A percentile compares a stretch with the other conserved stretches of the same genome.
phyloP scores from a whole-genome alignment of 2,797 vertebrate species.

The Sebastes itinus region DNA sequence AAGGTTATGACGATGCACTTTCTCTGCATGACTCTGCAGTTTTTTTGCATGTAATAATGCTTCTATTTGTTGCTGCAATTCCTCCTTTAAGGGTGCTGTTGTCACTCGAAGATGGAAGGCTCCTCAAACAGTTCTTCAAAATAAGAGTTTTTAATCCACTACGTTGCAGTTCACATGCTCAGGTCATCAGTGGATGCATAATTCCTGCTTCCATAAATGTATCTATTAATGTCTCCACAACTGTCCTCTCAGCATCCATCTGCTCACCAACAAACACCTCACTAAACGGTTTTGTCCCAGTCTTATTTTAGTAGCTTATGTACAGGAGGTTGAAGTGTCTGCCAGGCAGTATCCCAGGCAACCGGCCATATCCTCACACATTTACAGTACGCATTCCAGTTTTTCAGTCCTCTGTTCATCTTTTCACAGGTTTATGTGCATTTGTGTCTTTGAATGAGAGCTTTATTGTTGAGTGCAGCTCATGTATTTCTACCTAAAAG shows the following conservation, averaged over 20 bases:
- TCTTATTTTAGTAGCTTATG: conserved; percentile 75
- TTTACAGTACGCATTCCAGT: conserved; percentile 68
- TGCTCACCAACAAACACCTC: conserved; percentile 49
- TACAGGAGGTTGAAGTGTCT: conserved; percentile 73
- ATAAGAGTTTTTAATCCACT: conserved; percentile 42
- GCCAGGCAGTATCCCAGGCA: conserved; percentile 62
- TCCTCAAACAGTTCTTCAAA: conserved; percentile 44
- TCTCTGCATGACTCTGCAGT: conserved; percentile 40
- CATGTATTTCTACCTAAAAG: conserved; percentile 39
- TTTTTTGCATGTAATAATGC: conserved; percentile 40
- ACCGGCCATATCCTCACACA: conserved; percentile 63
- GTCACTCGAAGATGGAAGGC: conserved; percentile 5
- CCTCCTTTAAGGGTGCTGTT: conserved; percentile 28
- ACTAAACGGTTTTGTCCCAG: conserved; percentile 43
- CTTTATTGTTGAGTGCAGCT: conserved; percentile 22
- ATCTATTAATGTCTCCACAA: conserved; percentile 31
- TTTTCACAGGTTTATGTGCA: conserved; percentile 65
- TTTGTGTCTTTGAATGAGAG: conserved; percentile 46
- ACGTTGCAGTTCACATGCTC: conserved; percentile 61
- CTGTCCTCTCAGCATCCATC: conserved; percentile 52
- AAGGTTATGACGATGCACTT: conserved; percentile 42
- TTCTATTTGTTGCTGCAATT: conserved; percentile 27
- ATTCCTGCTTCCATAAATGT: conserved; percentile 21
- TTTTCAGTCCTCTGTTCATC: conserved; percentile 52
- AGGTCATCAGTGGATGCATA: conserved; percentile 36